Evolutionary conservation across 2,888 invertebrate genomes (phyloP), one percentile per base, ranked within the genome.

Genomic region (Caenorhabditis auriculariae): DNA sequence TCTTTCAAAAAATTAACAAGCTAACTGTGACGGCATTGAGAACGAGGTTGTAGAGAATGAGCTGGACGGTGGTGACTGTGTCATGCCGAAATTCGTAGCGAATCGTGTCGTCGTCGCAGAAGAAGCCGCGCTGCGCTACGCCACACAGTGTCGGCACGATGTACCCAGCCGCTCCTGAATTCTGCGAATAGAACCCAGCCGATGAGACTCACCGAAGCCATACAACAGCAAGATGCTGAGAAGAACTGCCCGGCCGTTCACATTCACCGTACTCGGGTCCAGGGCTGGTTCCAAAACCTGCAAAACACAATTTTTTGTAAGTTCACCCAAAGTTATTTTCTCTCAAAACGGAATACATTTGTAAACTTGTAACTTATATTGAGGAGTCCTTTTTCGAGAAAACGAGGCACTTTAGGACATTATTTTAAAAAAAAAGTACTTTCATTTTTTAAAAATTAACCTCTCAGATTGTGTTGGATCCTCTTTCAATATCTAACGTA

Each of bases 21-120:
- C 44, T 29, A 7, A 71, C 71, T n/a, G 55, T 59, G 28, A 56
- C 37, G 3, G 56, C 55, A 35, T 55, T 54, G 29, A 71, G 23
- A 4, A 58, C 44, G 26, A 66, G 48, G 28, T 60, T 59, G 38
- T 60, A 66, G 1, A 51, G 37, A 39, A 68, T 52, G n/a, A 71
- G 47, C 15, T 55, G 53, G 9, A 48, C 28, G 3, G 60, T 29
- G 6, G 63, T 49, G 5, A 71, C 49, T 9, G 71, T 66, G 19
- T 66, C 62, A 2, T 23, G 37, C 19, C 57, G 58, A 46, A 60
- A 70, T 26, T 62, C 60, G 42, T 63, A 69, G 27, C 59, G 63
- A 35, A 72, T 72, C 28, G 57, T 55, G 32, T 72, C 68, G 48
- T 72, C 72, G 39, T 70, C 67, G 41, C 72, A 72, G 51, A 70